phyloP scores from a whole-genome alignment of 2,888 invertebrate genomes.

The Plebejus anna region DNA sequence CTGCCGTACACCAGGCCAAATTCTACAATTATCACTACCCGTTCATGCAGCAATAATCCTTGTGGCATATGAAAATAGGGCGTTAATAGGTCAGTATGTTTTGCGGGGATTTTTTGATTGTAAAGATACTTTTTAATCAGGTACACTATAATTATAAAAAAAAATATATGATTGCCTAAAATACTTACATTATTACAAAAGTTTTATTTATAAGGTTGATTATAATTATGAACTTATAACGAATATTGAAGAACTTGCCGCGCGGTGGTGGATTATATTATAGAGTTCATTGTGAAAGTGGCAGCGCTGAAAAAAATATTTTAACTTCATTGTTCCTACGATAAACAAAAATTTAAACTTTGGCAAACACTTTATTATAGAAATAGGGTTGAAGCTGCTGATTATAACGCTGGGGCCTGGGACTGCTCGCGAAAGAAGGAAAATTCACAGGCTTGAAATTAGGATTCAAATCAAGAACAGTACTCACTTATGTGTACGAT shows the following conservation, averaged over 20 bases:
- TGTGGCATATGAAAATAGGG: not conserved
- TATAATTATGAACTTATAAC: not conserved
- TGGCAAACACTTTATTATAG: too few species aligned
- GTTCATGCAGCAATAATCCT: not conserved
- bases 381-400: too few species aligned
- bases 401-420: too few species aligned
- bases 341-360: too few species aligned
- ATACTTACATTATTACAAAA: not conserved
- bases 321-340: too few species aligned
- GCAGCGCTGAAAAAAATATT: too few species aligned
- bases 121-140: not conserved
- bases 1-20: not conserved
- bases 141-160: not conserved
- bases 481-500: too few species aligned
- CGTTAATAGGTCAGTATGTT: not conserved
- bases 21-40: not conserved
- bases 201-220: not conserved
- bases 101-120: not conserved
- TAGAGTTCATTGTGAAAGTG: too few species aligned
- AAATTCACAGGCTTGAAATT: too few species aligned
- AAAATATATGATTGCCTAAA: not conserved
- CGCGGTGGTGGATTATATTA: too few species aligned
- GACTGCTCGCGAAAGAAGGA: too few species aligned
- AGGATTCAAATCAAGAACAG: too few species aligned
- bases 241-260: not conserved